Conservation (phyloP, 1,140 invertebrate species). For the Musca domestica region DNA sequence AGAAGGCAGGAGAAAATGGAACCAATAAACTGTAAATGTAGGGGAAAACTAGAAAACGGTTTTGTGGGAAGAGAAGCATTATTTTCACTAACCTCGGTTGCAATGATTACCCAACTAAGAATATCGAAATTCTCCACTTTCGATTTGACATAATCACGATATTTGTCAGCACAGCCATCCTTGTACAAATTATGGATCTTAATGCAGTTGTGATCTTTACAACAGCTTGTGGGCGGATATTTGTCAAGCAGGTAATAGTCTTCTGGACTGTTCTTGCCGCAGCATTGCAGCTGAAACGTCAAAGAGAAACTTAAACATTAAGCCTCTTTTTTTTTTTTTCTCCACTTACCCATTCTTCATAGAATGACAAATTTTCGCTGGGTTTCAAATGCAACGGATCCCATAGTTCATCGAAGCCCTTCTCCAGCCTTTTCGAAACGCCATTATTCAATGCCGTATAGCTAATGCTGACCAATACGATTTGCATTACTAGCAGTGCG, state of each 20-base stretch:
- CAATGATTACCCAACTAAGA: constrained; percentile 43
- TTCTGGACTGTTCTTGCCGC: constrained; percentile 43
- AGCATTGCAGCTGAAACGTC: constrained; percentile 40
- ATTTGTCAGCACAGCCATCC: constrained; percentile 39
- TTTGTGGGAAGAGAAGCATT: not conserved
- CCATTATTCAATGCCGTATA: constrained; percentile 36
- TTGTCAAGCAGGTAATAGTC: constrained; percentile 42
- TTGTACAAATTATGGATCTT: constrained; percentile 38
- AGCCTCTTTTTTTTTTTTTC: not conserved
- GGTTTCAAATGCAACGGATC: constrained; percentile 26
- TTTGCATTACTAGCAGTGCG: constrained; percentile 40
- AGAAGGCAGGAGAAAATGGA: constrained; percentile 46
- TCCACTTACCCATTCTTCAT: constrained; percentile 45
- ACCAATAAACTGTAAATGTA: constrained; percentile 39
- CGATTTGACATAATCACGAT: constrained; percentile 36
- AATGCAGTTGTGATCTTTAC: constrained; percentile 37
- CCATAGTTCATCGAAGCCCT: constrained; percentile 48
- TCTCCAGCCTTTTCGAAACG: constrained; percentile 32
- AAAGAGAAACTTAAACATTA: not conserved
- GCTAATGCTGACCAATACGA: constrained; percentile 44
- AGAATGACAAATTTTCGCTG: constrained; percentile 29
- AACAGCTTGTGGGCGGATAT: constrained; percentile 38
- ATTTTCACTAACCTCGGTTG: constrained; percentile 35
- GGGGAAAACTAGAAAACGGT: not conserved
- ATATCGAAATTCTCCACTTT: constrained; percentile 42